Evolutionary conservation across 2,113 vertebrate species (phyloP).

Genomic region (Saguinus midas): DNA sequence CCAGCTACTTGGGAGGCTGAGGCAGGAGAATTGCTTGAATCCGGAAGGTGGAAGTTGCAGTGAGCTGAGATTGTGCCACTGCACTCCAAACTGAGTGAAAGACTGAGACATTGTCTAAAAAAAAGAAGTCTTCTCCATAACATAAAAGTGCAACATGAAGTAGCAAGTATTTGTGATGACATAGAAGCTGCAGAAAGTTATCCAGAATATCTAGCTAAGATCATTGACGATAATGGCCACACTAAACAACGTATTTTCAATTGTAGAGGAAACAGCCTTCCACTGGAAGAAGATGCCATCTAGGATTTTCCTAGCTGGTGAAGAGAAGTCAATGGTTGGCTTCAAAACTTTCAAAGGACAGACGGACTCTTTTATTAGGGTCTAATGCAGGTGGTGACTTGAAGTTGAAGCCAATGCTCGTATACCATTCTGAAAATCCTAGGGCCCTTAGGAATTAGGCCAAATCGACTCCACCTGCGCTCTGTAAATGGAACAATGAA

Average conservation of each 20-base stretch:
- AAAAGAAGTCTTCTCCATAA: neutral
- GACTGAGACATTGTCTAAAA: no score
- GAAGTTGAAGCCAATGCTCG: neutral
- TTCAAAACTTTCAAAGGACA: neutral
- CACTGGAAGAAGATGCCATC: neutral
- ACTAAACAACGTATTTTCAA: neutral
- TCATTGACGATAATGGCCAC: neutral
- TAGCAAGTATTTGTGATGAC: neutral
- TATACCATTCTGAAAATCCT: neutral
- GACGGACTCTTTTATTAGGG: neutral
- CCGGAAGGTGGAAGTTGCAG: no score
- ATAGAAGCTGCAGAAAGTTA: neutral
- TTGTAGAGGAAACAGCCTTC: neutral
- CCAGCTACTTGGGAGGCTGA: no score
- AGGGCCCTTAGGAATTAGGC: neutral
- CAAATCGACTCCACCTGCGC: neutral
- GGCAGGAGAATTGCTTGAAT: no score
- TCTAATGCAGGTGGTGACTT: neutral
- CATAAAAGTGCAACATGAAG: neutral
- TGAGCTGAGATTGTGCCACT: no score
- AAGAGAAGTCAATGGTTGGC: neutral
- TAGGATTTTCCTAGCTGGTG: neutral
- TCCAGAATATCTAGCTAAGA: neutral
- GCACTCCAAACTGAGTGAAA: no score
- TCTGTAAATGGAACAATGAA: neutral